Conservation (phyloP, 2,797 vertebrate species). For the Ambastaia sidthimunki region DNA sequence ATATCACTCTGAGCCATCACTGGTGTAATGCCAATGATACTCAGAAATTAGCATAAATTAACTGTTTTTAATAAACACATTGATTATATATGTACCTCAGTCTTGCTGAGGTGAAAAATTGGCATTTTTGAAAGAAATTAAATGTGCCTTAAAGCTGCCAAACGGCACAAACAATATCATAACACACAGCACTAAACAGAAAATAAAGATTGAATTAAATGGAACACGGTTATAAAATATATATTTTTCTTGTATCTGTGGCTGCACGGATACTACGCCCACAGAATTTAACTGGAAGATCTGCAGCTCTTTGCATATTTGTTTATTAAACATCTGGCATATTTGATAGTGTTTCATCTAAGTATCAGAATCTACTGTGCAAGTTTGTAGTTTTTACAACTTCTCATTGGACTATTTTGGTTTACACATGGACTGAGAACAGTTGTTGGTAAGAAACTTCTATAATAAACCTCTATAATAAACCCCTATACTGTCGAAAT, state of each 20-base stretch:
- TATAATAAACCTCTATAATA: not conserved
- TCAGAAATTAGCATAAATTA: constrained; percentile 47
- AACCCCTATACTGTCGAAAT: not conserved
- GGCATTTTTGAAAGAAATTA: not conserved
- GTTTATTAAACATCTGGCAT: not conserved
- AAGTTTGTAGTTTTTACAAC: not conserved
- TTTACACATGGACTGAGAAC: not conserved
- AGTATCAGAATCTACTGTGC: not conserved
- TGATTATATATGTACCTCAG: not conserved
- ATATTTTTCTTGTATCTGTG: not conserved
- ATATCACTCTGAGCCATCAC: constrained; percentile 40
- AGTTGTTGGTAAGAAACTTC: not conserved
- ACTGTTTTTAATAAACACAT: constrained; percentile 48
- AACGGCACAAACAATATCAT: not conserved
- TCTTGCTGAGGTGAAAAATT: not conserved
- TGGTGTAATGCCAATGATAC: constrained; percentile 45
- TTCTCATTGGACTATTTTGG: not conserved
- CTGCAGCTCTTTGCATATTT: not conserved
- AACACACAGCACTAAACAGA: not conserved
- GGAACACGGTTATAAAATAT: not conserved
- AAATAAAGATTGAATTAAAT: not conserved
- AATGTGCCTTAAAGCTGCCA: not conserved
- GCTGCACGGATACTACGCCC: not conserved
- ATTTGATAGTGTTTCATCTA: not conserved
- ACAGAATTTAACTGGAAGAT: too few species aligned